Conservation (phyloP, 2,888 invertebrate species). For the Chamaedrilus cognettii region DNA sequence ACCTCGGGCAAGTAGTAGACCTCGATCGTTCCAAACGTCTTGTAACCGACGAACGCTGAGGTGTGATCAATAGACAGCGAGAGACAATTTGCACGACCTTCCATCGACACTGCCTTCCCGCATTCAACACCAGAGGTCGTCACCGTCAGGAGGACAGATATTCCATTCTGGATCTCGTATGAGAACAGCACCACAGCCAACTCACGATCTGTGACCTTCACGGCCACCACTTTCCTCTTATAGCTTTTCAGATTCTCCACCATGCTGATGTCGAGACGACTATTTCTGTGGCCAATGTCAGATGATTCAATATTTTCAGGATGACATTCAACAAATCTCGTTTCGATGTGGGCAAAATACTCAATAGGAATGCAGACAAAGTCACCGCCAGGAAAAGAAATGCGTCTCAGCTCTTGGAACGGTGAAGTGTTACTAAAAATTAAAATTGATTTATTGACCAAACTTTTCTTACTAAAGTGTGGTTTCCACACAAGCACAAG, state of each 20-base stretch:
- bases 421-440: conserved; percentile 4
- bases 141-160: not conserved
- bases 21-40: not conserved
- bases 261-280: not conserved
- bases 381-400: not conserved
- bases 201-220: conserved; percentile 14
- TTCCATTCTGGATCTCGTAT: conserved; percentile 3
- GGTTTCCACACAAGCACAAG: conserved; percentile 2
- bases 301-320: not conserved
- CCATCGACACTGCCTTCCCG: conserved; percentile 1
- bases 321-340: not conserved
- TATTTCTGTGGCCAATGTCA: not conserved
- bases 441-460: not conserved
- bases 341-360: not conserved
- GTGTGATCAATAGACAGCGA: conserved; percentile 10
- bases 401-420: not conserved
- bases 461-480: not conserved
- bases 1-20: conserved; percentile 14
- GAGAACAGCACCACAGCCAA: conserved; percentile 9
- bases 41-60: conserved; percentile 13
- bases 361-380: not conserved
- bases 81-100: conserved; percentile 11
- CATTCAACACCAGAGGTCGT: not conserved
- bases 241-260: not conserved
- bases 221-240: conserved; percentile 1